Evolutionary conservation across 2,888 invertebrate species (phyloP), one percentile per base, ranked within the genome.

Genomic region (Ditula angustiorana): DNA sequence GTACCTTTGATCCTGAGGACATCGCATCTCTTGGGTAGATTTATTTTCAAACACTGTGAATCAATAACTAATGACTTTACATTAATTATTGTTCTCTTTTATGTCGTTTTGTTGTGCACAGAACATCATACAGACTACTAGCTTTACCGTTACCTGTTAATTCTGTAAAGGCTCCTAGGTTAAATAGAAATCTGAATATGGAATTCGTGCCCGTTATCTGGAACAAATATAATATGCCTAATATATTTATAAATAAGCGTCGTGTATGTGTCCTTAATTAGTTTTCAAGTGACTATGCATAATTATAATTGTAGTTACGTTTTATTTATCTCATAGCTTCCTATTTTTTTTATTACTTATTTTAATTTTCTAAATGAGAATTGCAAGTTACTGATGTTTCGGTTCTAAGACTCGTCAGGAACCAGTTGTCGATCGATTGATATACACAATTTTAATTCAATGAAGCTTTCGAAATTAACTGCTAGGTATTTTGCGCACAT

Each of bases 371-470:
- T 83, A 79, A 80, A 79, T 79, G 72, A 75, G 73, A 69, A 71
- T 61, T 37, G 49, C 56, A 69, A 62, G 69, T 74, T 71, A 67
- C 77, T 80, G 87, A 80, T 84, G 87, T 83, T 80, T 90, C 89
- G 67, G 87, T 90, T 90, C 82, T 90, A 87, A 87, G 90, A 88
- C 74, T 71, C 87, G 76, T 85, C 86, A 79, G 81, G 68, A 71
- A 77, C 73, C 74, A 26, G 28, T 61, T 78, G 79, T 82, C 81
- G 67, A 77, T 84, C 79, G 77, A 86, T 90, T 87, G 78, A 87
- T 90, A 90, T 90, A 90, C 90, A 91, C 91, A 91, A 91, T 91
- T 91, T 81, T 88, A 88, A 88, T 88, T 83, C 58, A 62, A 70
- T 59, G 49, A 67, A 70, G 63, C 67, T 74, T 75, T 67, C 69